phyloP scores from a whole-genome alignment of 2,888 invertebrate species.

The Chaitophorus viminalis region DNA sequence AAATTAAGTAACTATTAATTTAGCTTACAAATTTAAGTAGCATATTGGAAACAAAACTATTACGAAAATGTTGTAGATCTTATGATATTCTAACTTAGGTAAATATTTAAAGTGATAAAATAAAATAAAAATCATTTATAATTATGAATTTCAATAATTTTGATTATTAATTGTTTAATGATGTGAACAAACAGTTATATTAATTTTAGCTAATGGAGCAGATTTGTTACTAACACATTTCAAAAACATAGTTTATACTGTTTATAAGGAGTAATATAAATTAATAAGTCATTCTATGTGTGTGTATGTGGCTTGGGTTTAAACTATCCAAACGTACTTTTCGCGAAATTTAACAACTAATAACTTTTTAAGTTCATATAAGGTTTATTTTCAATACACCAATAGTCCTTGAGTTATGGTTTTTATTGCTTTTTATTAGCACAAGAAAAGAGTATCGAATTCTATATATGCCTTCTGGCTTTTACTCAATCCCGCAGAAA shows the following conservation, averaged over 20 bases:
- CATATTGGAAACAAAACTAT: too few relatives aligned
- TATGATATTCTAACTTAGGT: too few relatives aligned
- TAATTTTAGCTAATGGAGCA: too few relatives aligned
- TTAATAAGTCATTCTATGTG: background rate
- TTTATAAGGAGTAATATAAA: background rate
- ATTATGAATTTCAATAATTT: too few relatives aligned
- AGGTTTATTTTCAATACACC: background rate
- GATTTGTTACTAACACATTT: background rate
- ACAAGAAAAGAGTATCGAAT: background rate
- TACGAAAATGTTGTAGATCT: too few relatives aligned
- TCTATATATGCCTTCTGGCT: background rate
- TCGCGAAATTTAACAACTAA: background rate
- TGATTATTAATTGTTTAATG: too few relatives aligned
- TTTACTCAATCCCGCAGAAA: background rate
- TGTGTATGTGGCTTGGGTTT: background rate
- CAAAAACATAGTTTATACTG: background rate
- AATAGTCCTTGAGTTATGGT: background rate
- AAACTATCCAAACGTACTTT: background rate
- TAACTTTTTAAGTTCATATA: background rate
- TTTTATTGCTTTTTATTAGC: background rate
- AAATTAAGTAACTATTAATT: too few relatives aligned
- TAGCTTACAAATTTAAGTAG: too few relatives aligned
- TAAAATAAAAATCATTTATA: too few relatives aligned
- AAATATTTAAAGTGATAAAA: too few relatives aligned
- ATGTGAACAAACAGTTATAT: too few relatives aligned